phyloP scores from a whole-genome alignment of 2,888 invertebrate species.

The Ornithoptera priamus region DNA sequence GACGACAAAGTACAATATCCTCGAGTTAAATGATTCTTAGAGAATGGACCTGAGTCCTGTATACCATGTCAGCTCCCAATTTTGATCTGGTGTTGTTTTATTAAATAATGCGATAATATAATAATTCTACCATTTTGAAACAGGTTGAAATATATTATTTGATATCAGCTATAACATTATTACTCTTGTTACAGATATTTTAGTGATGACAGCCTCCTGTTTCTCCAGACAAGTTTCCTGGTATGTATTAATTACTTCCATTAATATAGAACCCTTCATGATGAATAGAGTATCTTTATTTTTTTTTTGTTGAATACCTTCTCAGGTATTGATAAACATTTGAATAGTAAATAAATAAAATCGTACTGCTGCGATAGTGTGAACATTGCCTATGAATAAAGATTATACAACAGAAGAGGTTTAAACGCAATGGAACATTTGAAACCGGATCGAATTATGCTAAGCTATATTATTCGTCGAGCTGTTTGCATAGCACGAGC shows the following conservation, averaged over 20 bases:
- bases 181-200: slow-evolving; percentile 58
- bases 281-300: background rate
- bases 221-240: slow-evolving; percentile 48
- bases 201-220: slow-evolving; percentile 57
- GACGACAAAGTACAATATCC: too few species aligned
- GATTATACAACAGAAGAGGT: background rate
- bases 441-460: slow-evolving; percentile 14
- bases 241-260: slow-evolving; percentile 45
- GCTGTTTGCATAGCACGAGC: background rate
- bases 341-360: background rate
- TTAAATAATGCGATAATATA: too few species aligned
- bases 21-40: too few species aligned
- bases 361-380: background rate
- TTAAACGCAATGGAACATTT: background rate
- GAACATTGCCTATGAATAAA: background rate
- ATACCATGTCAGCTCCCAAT: too few species aligned
- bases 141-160: too few species aligned
- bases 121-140: too few species aligned
- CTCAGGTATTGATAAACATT: background rate
- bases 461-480: slow-evolving; percentile 1
- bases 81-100: too few species aligned
- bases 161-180: background rate
- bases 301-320: background rate
- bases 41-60: too few species aligned
- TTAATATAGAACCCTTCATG: background rate